Percentiles rank a stretch among this genome's conserved stretches.
These are phyloP conservation scores for Poeciliopsis infans DNA, from an alignment of 2,797 vertebrate genomes.

Conservation along the genomic window DNA sequence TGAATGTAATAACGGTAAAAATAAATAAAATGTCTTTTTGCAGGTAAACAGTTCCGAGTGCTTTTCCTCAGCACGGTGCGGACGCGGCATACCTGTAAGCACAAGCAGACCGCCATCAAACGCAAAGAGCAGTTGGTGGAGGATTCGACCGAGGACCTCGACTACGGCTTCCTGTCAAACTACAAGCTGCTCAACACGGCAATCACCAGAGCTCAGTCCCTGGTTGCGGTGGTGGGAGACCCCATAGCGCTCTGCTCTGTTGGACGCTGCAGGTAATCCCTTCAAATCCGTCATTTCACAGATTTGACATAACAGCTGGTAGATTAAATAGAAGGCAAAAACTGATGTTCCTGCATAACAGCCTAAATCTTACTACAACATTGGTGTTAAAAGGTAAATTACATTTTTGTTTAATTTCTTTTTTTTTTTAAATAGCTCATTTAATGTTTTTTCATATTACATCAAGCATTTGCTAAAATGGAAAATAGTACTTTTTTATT, in stretches of 20 bases:
- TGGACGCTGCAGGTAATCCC: slow-evolving; percentile 94
- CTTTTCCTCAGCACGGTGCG: slow-evolving; percentile 98
- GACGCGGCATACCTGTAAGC: slow-evolving; percentile 97
- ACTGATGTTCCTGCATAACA: not conserved
- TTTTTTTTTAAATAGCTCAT: not conserved
- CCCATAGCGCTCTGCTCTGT: slow-evolving; percentile 97
- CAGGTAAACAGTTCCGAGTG: slow-evolving; percentile 98
- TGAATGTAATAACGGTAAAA: not conserved
- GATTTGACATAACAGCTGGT: not conserved
- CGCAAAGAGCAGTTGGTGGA: slow-evolving; percentile 97
- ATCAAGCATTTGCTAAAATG: not conserved
- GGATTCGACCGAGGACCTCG: slow-evolving; percentile 97
- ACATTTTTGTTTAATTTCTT: not conserved
- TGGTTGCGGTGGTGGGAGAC: slow-evolving; percentile 98
- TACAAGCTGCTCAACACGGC: slow-evolving; percentile 99
- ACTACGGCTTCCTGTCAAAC: slow-evolving; percentile 98
- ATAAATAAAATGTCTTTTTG: not conserved
- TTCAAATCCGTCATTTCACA: not conserved
- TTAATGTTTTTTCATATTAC: not conserved
- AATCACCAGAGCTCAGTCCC: slow-evolving; percentile 97
- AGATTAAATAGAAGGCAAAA: not conserved
- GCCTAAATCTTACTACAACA: not conserved
- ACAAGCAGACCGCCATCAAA: slow-evolving; percentile 98
- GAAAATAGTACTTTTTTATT: not conserved
- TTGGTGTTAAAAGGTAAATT: not conserved